Evolutionary conservation across 2,888 invertebrate genomes (phyloP).

Genomic region (Erebia ligea): DNA sequence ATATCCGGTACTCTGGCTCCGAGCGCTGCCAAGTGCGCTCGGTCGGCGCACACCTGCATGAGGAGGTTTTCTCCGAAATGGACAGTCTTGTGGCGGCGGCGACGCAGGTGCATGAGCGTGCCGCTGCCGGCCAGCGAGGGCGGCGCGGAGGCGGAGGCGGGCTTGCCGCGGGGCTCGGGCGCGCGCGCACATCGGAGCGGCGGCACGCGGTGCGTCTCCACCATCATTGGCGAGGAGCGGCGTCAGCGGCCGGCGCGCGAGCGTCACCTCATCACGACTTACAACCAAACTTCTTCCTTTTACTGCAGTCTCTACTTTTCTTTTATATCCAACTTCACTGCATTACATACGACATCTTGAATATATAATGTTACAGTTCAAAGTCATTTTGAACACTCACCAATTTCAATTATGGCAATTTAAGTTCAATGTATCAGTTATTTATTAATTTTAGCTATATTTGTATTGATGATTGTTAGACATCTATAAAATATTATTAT

Average conservation of each 20-base stretch:
- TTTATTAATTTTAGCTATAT: constrained; percentile 12
- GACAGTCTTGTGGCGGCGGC: constrained; percentile 90
- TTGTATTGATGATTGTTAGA: background rate
- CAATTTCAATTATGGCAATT: constrained; percentile 18
- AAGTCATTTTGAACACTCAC: constrained; percentile 48
- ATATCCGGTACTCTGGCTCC: constrained; percentile 78
- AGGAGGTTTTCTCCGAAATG: constrained; percentile 90
- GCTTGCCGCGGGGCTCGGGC: constrained; percentile 73
- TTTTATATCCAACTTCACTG: constrained; percentile 47
- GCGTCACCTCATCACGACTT: constrained; percentile 77
- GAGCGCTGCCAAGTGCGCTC: constrained; percentile 79
- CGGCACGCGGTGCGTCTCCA: constrained; percentile 80
- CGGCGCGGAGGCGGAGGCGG: constrained; percentile 82
- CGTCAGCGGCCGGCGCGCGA: constrained; percentile 76
- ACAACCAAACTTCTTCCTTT: constrained; percentile 43
- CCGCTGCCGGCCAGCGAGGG: constrained; percentile 79
- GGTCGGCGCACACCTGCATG: constrained; percentile 89
- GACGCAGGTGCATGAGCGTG: constrained; percentile 84
- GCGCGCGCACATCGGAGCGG: constrained; percentile 76
- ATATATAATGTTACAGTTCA: constrained; percentile 26
- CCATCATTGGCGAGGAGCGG: constrained; percentile 81
- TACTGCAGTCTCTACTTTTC: constrained; percentile 48
- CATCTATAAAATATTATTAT: background rate
- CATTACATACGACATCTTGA: constrained; percentile 49
- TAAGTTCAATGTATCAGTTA: background rate